phyloP scores from a whole-genome alignment of 2,797 vertebrate species.

The Pelochelys cantorii region DNA sequence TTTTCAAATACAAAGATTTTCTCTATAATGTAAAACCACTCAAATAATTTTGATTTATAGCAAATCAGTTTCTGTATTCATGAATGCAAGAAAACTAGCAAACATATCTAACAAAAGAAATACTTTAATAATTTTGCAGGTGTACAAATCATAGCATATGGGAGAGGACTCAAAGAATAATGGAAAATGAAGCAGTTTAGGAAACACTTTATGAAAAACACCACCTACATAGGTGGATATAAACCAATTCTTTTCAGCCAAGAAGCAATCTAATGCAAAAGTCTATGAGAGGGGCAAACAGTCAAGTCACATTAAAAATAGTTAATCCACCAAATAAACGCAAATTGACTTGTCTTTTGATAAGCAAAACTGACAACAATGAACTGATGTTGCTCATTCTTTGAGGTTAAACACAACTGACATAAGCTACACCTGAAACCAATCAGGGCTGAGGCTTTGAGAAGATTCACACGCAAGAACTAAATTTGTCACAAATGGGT shows the following conservation, averaged over 20 bases:
- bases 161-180: constrained; percentile 78
- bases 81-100: constrained; percentile 69
- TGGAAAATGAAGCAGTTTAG: constrained; percentile 61
- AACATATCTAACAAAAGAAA: constrained; percentile 76
- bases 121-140: constrained; percentile 81
- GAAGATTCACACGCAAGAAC: constrained; percentile 82
- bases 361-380: constrained; percentile 65
- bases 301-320: constrained; percentile 25
- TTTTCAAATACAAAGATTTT: constrained; percentile 72
- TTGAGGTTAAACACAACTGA: constrained; percentile 81
- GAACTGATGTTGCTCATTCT: constrained; percentile 70
- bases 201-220: constrained; percentile 68
- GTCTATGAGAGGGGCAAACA: constrained; percentile 10
- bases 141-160: constrained; percentile 78
- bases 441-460: constrained; percentile 81
- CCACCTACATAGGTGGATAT: constrained; percentile 53
- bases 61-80: constrained; percentile 71
- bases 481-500: constrained; percentile 83
- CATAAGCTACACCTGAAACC: constrained; percentile 85
- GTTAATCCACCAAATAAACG: not conserved
- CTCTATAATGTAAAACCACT: constrained; percentile 59
- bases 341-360: constrained; percentile 44
- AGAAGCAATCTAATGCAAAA: constrained; percentile 21
- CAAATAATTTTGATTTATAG: constrained; percentile 80
- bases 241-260: constrained; percentile 2